Base-by-base conservation (phyloP, 2,888 invertebrate species). In the Hirtodrosophila duncani region DNA sequence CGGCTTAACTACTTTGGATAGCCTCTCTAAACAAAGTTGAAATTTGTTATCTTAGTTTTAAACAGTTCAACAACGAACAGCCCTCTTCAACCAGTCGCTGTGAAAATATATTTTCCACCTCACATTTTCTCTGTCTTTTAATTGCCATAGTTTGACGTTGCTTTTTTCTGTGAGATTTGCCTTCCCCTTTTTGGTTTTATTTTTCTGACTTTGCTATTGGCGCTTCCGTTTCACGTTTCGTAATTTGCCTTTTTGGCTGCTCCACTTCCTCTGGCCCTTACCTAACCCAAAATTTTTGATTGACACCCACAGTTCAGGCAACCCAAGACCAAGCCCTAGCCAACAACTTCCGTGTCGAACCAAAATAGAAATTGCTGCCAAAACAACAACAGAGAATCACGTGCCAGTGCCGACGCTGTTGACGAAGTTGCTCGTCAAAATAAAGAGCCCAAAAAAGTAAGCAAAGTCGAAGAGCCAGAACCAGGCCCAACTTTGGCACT, bases 351-450 rank as follows among this genome's bases (percentile, higher is more conserved):
- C 70, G 68, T 74, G 67, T 50, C 51, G 33, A 27, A 38, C 45
- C 43, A 46, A 69, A 69, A 66, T 74, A 67, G 60, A 66, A 65
- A 42, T 20, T 16, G 57, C 34, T 57, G 62, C 23, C 33, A 55
- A 30, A 52, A 34, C 27, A 51, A 46, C 16, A 39, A 42, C 21
- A 31, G 11, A 23, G 36, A 31, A 38, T 26, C 50, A 42, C 49
- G 37, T 43, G 49, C 49, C 20, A 11, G 27, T 46, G 29, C 23
- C 52, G 38, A 34, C 34, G 39, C n/a, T 74, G 71, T 67, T 50
- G 67, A 63, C 63, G 63, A 68, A 67, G 56, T 66, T 63, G 46
- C 57, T 60, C 63, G 61, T 53, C 63, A 59, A 51, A 64, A 51
- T 64, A 49, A 29, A 34, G 51, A 49, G 43, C 49, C 5, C 21